Percentiles rank a stretch among this genome's conserved stretches.
These are phyloP conservation scores for Bradysia coprophila DNA, from an alignment of 1,140 invertebrate genomes.

Conservation along the genomic window DNA sequence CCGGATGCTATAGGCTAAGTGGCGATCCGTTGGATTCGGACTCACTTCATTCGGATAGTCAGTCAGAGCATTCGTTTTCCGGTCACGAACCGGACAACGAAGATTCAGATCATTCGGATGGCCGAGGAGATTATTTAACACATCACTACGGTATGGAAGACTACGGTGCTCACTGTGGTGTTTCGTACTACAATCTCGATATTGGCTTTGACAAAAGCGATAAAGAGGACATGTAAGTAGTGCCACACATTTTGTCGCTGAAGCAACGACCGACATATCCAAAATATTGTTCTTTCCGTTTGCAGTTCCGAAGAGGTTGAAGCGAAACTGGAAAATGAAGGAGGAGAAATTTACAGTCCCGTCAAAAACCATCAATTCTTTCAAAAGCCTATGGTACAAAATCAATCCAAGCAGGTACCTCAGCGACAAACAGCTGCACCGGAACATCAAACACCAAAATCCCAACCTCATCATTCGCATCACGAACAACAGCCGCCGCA, in stretches of 20 bases:
- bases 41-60: conserved; percentile 35
- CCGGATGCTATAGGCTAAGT: conserved; percentile 48
- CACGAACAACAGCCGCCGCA: conserved; percentile 11
- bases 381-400: conserved; percentile 8
- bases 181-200: conserved; percentile 35
- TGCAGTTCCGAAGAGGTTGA: conserved; percentile 21
- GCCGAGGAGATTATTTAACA: conserved; percentile 38
- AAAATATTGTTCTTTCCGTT: neutral
- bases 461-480: conserved; percentile 6
- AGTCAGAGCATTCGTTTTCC: conserved; percentile 30
- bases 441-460: neutral
- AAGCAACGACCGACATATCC: neutral
- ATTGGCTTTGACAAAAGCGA: conserved; percentile 23
- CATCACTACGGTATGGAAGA: conserved; percentile 27
- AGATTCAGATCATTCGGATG: conserved; percentile 43
- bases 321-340: conserved; percentile 20
- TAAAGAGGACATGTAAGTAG: conserved; percentile 9
- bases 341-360: conserved; percentile 21
- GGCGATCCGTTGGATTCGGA: conserved; percentile 49
- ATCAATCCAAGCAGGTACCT: conserved; percentile 6
- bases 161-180: conserved; percentile 25
- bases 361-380: conserved; percentile 23
- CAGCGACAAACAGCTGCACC: conserved; percentile 6
- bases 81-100: conserved; percentile 49
- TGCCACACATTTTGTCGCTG: neutral